A percentile compares a stretch with the other conserved stretches of the same genome.
phyloP scores from a whole-genome alignment of 2,888 invertebrate genomes.

The Dusona sp. region DNA sequence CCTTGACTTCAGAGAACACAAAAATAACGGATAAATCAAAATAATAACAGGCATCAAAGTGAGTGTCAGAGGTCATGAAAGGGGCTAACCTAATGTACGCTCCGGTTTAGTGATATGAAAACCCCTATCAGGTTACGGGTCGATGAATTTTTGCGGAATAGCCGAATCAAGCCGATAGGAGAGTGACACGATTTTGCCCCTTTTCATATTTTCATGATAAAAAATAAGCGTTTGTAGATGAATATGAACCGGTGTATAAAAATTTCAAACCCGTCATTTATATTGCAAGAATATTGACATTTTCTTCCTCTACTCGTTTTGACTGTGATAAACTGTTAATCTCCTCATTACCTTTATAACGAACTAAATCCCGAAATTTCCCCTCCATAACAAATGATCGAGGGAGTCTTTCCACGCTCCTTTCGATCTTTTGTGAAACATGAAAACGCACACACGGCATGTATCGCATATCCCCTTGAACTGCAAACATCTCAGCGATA shows the following conservation, averaged over 20 bases:
- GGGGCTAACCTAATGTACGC: neutral
- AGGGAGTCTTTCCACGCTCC: neutral
- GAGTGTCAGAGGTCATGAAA: conserved; percentile 2
- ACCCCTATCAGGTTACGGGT: conserved; percentile 18
- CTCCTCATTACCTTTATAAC: too few relatives aligned
- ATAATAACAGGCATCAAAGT: neutral
- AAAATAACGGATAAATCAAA: neutral
- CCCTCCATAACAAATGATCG: neutral
- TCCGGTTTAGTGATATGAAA: conserved; percentile 21
- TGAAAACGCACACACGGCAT: neutral
- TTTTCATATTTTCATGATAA: neutral
- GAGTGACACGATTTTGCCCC: too few relatives aligned
- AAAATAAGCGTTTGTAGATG: neutral
- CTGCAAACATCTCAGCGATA: neutral
- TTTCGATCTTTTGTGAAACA: neutral
- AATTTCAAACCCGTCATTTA: too few relatives aligned
- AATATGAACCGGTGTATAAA: neutral
- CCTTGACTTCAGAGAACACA: neutral
- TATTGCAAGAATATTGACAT: too few relatives aligned
- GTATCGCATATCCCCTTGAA: neutral
- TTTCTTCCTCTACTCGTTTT: too few relatives aligned
- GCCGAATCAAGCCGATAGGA: conserved; percentile 10
- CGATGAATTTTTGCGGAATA: conserved; percentile 16
- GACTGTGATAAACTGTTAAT: too few relatives aligned
- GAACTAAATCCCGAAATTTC: too few relatives aligned